Base-by-base conservation (phyloP, 2,888 invertebrate species). In the Epiperipatus broadwayi region DNA sequence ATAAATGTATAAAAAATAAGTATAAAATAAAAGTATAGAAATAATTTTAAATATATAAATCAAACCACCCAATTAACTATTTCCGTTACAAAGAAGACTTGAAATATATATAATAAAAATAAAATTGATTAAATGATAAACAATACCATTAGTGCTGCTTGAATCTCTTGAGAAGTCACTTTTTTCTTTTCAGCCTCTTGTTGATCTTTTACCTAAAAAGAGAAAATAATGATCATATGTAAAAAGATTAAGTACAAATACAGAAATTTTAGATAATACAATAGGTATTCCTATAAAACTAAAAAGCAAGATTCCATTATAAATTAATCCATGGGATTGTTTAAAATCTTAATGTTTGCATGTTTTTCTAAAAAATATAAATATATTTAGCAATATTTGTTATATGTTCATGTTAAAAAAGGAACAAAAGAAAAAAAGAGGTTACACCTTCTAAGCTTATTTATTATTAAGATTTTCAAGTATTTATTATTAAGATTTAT, bases 161-260 rank as follows among this genome's bases (percentile, higher is more conserved):
- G 91, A 55, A 99, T 84, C 57, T 95, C 89, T 59, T 93, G 91
- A 52, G 87, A 87, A 53, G 91, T 85, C 25, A 87, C 83, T 61
- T 99, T 99, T 64, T 93, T 89, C 67, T 91, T 84, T 59, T 99
- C 97, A 2, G 97, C 97, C 60, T 95, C 93, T 54, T 95, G 93
- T 59, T 95, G 93, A 63, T 95, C 89, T 65, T 89, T 89, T 34
- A 61, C 54, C 59, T 60, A 39, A 2, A 40, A 34, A 10, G 19
- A 16, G 36, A 21, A 27, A 42, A 42, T 31, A 10, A 18, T 27
- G n/a, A n/a, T n/a, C n/a, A n/a, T 8, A 25, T 25, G 25, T 25
- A 25, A 25, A 25, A 8, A 25, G 8, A 25, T 25, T 25, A 25
- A 25, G 8, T 8, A 25, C 25, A 8, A 25, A 25, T 8, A 25